Conservation (phyloP, 2,797 vertebrate species). For the Calcarius lapponicus region DNA sequence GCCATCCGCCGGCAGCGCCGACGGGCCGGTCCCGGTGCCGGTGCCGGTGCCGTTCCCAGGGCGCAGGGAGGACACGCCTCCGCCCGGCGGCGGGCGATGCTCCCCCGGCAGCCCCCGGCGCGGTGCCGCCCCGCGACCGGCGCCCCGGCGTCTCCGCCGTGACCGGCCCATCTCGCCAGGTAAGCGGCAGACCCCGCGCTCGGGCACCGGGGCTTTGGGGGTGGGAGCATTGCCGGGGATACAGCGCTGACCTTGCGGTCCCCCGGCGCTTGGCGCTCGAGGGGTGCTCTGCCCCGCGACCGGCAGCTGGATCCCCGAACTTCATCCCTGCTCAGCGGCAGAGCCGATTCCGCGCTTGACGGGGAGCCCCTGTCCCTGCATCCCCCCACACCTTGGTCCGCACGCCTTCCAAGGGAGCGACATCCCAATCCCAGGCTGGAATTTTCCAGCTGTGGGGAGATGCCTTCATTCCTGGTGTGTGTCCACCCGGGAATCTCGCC, state of each 20-base stretch:
- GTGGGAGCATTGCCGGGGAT: background rate
- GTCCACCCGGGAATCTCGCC: background rate
- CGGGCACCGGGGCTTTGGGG: background rate
- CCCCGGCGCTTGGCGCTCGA: background rate
- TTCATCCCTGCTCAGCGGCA: background rate
- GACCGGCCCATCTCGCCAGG: slow-evolving; percentile 47
- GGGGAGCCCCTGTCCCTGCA: background rate
- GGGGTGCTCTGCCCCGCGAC: background rate
- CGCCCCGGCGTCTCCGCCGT: background rate
- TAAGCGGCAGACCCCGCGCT: background rate
- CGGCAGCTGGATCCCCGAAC: background rate
- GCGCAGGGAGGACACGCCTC: background rate
- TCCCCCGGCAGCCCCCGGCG: background rate
- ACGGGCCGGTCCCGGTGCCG: background rate
- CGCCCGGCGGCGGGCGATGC: slow-evolving; percentile 10
- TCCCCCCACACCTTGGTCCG: background rate
- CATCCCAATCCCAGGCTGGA: background rate
- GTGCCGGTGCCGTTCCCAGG: background rate
- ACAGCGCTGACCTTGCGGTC: background rate
- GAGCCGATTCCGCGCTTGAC: background rate
- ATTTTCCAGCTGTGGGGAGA: background rate
- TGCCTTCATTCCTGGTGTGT: background rate
- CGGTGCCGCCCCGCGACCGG: background rate
- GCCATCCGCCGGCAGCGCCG: background rate
- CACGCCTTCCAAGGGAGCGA: background rate